phyloP scores from a whole-genome alignment of 64 coral and sea anemone species.

The Cladopsammia gracilis region DNA sequence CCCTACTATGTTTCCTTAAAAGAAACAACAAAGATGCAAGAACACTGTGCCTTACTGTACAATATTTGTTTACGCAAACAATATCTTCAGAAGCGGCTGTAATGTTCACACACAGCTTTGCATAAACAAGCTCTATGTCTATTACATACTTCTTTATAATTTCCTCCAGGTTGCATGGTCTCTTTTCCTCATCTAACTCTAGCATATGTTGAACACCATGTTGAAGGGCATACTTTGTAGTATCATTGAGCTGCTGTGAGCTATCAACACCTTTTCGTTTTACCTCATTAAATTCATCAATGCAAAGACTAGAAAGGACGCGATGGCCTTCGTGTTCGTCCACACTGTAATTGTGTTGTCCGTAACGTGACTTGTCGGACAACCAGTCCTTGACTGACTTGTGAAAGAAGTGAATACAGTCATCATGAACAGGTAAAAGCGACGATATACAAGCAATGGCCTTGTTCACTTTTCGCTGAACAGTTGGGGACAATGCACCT shows the following conservation, averaged over 20 bases:
- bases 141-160: too few relatives aligned
- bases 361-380: neutral
- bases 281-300: neutral
- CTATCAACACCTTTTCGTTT: neutral
- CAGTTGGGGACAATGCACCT: neutral
- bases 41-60: neutral
- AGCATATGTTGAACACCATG: neutral
- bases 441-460: neutral
- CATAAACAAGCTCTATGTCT: too few relatives aligned
- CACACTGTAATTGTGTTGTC: neutral
- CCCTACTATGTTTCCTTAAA: neutral
- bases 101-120: neutral
- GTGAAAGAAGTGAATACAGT: constrained; percentile 10
- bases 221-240: neutral
- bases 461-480: neutral
- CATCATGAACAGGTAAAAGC: constrained; percentile 14
- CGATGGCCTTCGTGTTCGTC: neutral
- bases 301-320: neutral
- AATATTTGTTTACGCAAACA: neutral
- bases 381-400: constrained; percentile 38
- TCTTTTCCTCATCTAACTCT: neutral
- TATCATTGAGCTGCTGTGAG: neutral
- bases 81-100: neutral
- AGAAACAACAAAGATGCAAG: neutral
- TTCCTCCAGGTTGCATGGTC: neutral